These are phyloP conservation scores for Tangara arthus DNA, from an alignment of 2,797 vertebrate species.

Conservation along the genomic window DNA sequence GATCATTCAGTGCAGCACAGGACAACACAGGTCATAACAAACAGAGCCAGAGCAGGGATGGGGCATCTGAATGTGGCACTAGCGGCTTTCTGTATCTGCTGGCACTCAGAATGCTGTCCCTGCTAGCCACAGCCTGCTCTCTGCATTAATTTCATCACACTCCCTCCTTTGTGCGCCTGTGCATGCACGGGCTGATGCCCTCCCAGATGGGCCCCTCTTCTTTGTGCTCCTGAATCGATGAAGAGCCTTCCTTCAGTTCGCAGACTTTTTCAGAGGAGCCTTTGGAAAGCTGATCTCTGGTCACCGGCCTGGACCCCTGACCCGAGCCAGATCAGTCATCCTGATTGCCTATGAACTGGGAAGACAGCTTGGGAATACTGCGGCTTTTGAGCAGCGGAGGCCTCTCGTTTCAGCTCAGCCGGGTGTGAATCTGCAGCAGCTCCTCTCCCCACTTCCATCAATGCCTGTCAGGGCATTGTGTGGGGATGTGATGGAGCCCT, in stretches of 20 bases:
- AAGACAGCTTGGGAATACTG: conserved; percentile 73
- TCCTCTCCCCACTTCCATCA: conserved; percentile 72
- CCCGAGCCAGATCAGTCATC: conserved; percentile 83
- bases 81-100: not conserved
- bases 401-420: conserved; percentile 29
- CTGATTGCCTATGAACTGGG: conserved; percentile 74
- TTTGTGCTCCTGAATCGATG: conserved; percentile 49
- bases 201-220: conserved; percentile 50
- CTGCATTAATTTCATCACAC: conserved; percentile 29
- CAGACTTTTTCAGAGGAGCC: conserved; percentile 60
- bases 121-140: not conserved
- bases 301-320: conserved; percentile 74
- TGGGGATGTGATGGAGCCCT: conserved; percentile 20
- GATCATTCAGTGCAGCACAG: rapidly evolving
- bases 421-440: conserved; percentile 68
- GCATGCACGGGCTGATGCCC: not conserved
- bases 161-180: conserved; percentile 17
- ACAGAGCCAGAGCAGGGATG: not conserved
- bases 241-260: conserved; percentile 56
- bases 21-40: not conserved
- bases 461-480: conserved; percentile 56
- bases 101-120: not conserved
- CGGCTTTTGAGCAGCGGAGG: not conserved
- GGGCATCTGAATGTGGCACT: not conserved
- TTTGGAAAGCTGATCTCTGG: conserved; percentile 52